Evolutionary conservation across 2,113 vertebrate genomes (phyloP).

Genomic region (Cynocephalus volans): DNA sequence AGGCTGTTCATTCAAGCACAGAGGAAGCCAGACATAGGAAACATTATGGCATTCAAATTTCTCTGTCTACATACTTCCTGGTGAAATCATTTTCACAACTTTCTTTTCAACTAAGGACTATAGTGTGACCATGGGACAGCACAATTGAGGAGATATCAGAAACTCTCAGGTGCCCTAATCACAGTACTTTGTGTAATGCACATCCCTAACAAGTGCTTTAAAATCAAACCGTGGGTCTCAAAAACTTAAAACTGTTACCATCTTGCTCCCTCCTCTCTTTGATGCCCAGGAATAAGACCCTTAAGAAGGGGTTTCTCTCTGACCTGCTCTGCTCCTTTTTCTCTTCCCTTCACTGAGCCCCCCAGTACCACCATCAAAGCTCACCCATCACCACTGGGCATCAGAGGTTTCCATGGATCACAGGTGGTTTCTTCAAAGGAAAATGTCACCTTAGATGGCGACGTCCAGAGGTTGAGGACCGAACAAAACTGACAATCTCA

Average conservation of each 20-base stretch:
- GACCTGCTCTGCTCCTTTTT: background rate
- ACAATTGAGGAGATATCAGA: background rate
- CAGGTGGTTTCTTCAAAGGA: background rate
- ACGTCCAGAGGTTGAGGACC: background rate
- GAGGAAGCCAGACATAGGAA: background rate
- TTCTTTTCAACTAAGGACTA: background rate
- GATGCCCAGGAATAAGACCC: background rate
- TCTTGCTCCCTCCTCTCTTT: background rate
- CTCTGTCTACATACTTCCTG: background rate
- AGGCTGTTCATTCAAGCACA: background rate
- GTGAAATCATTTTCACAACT: conserved; percentile 43
- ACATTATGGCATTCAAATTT: background rate
- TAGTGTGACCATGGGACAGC: background rate
- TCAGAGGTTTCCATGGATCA: background rate
- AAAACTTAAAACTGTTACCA: background rate
- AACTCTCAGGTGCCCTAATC: background rate
- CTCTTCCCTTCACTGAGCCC: background rate
- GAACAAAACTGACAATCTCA: background rate
- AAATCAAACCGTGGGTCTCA: background rate
- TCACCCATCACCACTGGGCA: background rate
- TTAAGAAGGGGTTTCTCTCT: accelerated
- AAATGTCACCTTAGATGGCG: background rate
- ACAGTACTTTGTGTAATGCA: background rate
- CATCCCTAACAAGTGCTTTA: background rate
- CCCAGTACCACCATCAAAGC: background rate